Conservation (phyloP, 2,113 vertebrate species). For the Patagioenas fasciata region DNA sequence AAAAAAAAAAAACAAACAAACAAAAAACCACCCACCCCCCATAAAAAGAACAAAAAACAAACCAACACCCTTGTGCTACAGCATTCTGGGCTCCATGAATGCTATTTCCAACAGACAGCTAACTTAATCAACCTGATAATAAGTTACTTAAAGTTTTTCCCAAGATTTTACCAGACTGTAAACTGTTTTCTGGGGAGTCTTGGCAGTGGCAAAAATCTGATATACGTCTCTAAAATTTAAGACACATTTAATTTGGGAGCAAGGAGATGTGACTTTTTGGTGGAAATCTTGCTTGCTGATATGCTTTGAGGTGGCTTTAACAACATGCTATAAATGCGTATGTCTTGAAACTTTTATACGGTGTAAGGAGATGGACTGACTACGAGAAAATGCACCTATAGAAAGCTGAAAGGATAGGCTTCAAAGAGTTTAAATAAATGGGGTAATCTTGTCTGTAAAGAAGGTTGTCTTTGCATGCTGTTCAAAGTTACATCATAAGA, state of each 20-base stretch:
- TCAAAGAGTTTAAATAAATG: background rate
- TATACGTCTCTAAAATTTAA: background rate
- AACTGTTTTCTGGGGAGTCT: background rate
- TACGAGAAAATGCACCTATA: background rate
- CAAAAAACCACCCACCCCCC: no score
- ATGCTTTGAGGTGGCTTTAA: background rate
- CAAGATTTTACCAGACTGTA: background rate
- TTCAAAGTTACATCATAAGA: background rate
- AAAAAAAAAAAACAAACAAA: background rate
- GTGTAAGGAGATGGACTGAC: background rate
- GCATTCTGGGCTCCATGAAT: background rate
- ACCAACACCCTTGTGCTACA: background rate
- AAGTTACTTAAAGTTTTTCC: background rate
- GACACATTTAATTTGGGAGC: background rate
- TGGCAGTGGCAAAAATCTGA: background rate
- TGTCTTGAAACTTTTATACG: background rate
- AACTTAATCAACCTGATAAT: background rate
- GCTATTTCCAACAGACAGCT: background rate
- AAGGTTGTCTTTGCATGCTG: background rate
- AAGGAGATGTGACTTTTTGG: background rate
- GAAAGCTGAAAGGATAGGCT: background rate
- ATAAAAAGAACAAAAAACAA: background rate
- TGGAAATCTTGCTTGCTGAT: background rate
- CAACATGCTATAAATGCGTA: background rate
- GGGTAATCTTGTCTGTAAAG: background rate